These are phyloP conservation scores for Sorex araneus DNA, from an alignment of 2,113 vertebrate genomes.

Conservation along the genomic window DNA sequence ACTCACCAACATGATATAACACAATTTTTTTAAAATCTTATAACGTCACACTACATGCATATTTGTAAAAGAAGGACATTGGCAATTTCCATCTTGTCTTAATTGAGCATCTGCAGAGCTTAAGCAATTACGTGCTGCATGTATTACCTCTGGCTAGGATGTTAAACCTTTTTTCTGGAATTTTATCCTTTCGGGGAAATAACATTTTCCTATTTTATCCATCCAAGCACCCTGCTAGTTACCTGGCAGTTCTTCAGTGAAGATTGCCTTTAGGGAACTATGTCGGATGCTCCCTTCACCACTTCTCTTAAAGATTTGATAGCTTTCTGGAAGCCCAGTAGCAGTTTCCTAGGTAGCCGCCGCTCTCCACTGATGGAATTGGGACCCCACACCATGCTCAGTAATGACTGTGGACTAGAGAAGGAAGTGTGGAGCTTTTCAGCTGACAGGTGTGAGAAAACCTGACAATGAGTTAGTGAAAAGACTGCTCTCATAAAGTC, in stretches of 20 bases:
- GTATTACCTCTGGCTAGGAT: not conserved
- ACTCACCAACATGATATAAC: not conserved
- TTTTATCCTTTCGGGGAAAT: not conserved
- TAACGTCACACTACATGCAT: not conserved
- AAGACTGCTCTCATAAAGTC: slow-evolving; percentile 29
- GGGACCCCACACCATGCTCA: slow-evolving; percentile 47
- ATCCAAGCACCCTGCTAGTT: not conserved
- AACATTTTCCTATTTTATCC: not conserved
- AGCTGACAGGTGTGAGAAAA: slow-evolving; percentile 32
- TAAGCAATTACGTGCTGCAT: not conserved
- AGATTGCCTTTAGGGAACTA: not conserved
- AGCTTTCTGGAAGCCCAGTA: not conserved
- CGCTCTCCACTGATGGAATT: slow-evolving; percentile 16
- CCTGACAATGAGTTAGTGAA: slow-evolving; percentile 45
- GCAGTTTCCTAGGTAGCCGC: not conserved
- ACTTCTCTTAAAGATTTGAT: not conserved
- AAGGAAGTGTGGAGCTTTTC: slow-evolving; percentile 56
- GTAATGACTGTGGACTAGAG: slow-evolving; percentile 47
- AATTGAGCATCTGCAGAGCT: not conserved
- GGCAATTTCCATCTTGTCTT: not conserved
- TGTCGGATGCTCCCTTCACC: not conserved
- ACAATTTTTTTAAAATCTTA: not conserved
- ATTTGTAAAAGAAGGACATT: not conserved
- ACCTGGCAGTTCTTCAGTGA: not conserved
- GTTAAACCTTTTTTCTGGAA: not conserved